Evolutionary conservation across 2,888 invertebrate species (phyloP).

Genomic region (Chloroclystis v-ata): DNA sequence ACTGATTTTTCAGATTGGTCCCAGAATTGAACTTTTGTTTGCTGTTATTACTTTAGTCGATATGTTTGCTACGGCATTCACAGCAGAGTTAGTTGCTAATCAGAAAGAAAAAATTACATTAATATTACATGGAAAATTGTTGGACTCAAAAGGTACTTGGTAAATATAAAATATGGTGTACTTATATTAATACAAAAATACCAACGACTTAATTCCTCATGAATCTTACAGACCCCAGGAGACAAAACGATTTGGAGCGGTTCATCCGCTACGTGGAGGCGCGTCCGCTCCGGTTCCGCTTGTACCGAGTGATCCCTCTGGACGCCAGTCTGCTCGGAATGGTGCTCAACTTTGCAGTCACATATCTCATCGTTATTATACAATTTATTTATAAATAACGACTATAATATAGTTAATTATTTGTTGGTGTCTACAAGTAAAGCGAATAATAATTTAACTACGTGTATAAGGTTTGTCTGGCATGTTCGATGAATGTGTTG

Average conservation of each 20-base stretch:
- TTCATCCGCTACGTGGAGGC: constrained; percentile 1
- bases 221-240: background rate
- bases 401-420: too few relatives aligned
- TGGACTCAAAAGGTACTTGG: background rate
- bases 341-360: background rate
- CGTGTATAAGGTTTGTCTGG: too few relatives aligned
- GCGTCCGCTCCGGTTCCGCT: background rate
- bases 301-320: background rate
- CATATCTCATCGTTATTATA: background rate
- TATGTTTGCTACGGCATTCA: background rate
- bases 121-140: background rate
- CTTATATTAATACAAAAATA: too few relatives aligned
- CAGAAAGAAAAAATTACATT: background rate
- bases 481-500: too few relatives aligned
- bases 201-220: too few relatives aligned
- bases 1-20: background rate
- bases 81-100: background rate
- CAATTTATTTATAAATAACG: background rate
- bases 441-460: too few relatives aligned
- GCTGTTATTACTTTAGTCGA: background rate
- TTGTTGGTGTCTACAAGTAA: too few relatives aligned
- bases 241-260: constrained; percentile 1
- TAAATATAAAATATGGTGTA: background rate
- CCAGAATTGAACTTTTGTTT: background rate
- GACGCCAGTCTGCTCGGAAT: background rate